A percentile compares a stretch with the other conserved stretches of the same genome.
These are phyloP conservation scores for Aporrectodea caliginosa DNA, from an alignment of 1,140 invertebrate species.

Conservation along the genomic window DNA sequence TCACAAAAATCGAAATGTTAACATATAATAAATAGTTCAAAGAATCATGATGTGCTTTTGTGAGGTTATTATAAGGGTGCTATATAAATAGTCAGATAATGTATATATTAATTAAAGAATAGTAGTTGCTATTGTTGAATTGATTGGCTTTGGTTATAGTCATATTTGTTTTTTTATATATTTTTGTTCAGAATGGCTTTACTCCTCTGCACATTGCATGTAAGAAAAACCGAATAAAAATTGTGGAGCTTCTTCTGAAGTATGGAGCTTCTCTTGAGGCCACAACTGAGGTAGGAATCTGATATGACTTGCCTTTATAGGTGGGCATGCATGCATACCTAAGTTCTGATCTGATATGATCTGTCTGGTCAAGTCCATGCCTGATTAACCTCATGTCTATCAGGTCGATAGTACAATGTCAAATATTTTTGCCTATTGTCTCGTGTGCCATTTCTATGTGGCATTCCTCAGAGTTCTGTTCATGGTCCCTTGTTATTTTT, in stretches of 20 bases:
- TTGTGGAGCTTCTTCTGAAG: constrained; percentile 69
- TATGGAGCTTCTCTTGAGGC: constrained; percentile 86
- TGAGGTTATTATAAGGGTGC: too few relatives aligned
- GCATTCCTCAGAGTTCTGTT: too few relatives aligned
- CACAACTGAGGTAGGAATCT: constrained; percentile 69
- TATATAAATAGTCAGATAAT: too few relatives aligned
- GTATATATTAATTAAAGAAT: too few relatives aligned
- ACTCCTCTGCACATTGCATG: constrained; percentile 94
- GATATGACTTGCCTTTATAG: too few relatives aligned
- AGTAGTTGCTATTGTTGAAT: not conserved
- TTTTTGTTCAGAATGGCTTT: constrained; percentile 71
- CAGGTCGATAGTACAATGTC: too few relatives aligned
- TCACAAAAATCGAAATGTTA: not conserved
- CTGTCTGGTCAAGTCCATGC: not conserved
- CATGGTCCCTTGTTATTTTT: too few relatives aligned
- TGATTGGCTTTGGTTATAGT: not conserved
- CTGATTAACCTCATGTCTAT: too few relatives aligned
- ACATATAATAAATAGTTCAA: not conserved
- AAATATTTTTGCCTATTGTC: too few relatives aligned
- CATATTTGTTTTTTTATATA: not conserved
- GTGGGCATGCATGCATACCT: too few relatives aligned
- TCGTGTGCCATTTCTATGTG: too few relatives aligned
- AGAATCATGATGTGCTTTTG: not conserved
- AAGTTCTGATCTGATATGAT: not conserved
- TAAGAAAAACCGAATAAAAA: constrained; percentile 75